phyloP scores from a whole-genome alignment of 1,140 invertebrate genomes.

The Cataglyphis hispanica region DNA sequence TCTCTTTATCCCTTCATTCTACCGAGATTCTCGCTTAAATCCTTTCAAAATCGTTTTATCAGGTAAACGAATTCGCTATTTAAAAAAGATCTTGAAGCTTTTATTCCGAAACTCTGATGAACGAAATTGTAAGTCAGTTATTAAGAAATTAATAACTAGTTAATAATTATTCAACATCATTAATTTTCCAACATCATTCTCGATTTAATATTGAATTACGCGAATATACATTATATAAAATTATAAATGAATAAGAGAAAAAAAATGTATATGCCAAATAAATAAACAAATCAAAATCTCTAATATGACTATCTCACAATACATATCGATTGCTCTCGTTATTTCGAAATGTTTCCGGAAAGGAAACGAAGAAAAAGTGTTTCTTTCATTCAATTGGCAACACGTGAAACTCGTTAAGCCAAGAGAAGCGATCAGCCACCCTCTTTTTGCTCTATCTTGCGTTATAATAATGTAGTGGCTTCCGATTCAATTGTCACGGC shows the following conservation, averaged over 20 bases:
- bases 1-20: constrained; percentile 34
- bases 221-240: background rate
- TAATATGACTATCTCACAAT: background rate
- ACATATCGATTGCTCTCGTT: constrained; percentile 29
- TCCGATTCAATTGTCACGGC: background rate
- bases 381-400: constrained; percentile 53
- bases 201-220: background rate
- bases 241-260: background rate
- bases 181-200: background rate
- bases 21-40: constrained; percentile 14
- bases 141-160: constrained; percentile 30
- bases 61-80: background rate
- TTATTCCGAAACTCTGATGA: background rate
- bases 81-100: background rate
- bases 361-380: constrained; percentile 25
- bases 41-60: background rate
- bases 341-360: constrained; percentile 32
- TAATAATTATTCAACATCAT: no score
- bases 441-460: background rate
- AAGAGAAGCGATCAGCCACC: constrained; percentile 13
- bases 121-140: background rate
- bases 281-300: constrained; percentile 2
- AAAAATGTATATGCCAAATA: background rate
- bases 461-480: background rate
- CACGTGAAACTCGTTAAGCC: constrained; percentile 69